phyloP scores from a whole-genome alignment of 2,797 vertebrate genomes.

The Spizella passerina region DNA sequence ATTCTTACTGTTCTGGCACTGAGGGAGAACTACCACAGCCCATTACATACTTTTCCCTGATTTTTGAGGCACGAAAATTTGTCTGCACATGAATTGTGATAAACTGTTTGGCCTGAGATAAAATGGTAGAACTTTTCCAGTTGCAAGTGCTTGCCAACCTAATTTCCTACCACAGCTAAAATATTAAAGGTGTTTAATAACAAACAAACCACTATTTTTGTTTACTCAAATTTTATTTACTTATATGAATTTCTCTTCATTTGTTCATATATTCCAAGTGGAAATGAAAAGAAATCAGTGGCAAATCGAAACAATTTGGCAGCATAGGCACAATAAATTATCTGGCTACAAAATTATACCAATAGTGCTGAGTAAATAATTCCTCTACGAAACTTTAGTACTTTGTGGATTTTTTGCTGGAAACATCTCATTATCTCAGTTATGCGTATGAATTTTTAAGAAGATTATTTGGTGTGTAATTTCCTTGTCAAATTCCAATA shows the following conservation, averaged over 20 bases:
- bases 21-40: not conserved
- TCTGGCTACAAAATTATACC: not conserved
- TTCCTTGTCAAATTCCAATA: conserved; percentile 32
- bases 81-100: not conserved
- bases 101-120: conserved; percentile 30
- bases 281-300: conserved; percentile 19
- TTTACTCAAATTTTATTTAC: not conserved
- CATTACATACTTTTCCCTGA: not conserved
- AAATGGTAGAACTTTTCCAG: not conserved
- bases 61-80: not conserved
- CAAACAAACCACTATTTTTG: not conserved
- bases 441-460: conserved; percentile 13
- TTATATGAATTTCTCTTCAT: not conserved
- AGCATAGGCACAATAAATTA: not conserved
- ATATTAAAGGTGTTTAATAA: not conserved
- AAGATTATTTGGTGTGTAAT: conserved; percentile 37
- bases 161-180: not conserved
- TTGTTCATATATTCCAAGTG: not conserved
- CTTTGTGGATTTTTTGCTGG: conserved; percentile 9
- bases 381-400: not conserved
- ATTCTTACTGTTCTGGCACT: conserved; percentile 6
- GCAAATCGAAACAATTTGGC: not conserved
- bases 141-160: not conserved
- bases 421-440: conserved; percentile 30
- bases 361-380: conserved; percentile 4